Evolutionary conservation across 1,140 invertebrate species (phyloP), one percentile per base, ranked within the genome.

Genomic region (Aphis craccivora): DNA sequence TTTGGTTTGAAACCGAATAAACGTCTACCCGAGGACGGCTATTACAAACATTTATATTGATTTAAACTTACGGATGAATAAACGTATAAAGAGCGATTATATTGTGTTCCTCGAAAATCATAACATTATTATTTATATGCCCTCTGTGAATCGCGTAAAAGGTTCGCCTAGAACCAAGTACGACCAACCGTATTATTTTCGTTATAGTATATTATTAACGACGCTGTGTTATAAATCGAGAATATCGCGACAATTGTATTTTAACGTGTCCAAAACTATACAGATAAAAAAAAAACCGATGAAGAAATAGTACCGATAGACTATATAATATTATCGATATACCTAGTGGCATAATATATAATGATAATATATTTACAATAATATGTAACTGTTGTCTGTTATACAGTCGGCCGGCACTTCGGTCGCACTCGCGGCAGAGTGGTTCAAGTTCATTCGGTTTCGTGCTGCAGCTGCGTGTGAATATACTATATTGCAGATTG

Each of bases 361-460:
- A 11, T 25, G 25, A 51, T 51, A 51, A 51, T 55, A 55, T n/a
- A 67, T n/a, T 1, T 25, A 60, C 25, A 30, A 30, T 30, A 18
- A 30, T 30, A 18, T 51, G 18, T 51, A 51, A 51, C 48, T 55
- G 25, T 8, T 55, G 25, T 60, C 48, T 55, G 25, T 8, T 55
- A 55, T 60, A 14, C 8, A 30, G 25, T 30, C 60, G n/a, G n/a
- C 60, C 60, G 14, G n/a, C 30, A 76, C 60, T 67, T 67, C 53
- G 7, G 23, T 55, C 23, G 23, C 53, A 81, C 8, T n/a, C 86
- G 23, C 51, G 37, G 23, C 20, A 25, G 43, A 92, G 91, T 92
- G 91, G 91, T 84, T 92, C 91, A 92, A 92, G 91, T 84, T 92
- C 91, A 83, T 92, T 84, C 45, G 43, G 81, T 84, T 51, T 25